Evolutionary conservation across 2,113 vertebrate species (phyloP).

Genomic region (Malurus elegans): DNA sequence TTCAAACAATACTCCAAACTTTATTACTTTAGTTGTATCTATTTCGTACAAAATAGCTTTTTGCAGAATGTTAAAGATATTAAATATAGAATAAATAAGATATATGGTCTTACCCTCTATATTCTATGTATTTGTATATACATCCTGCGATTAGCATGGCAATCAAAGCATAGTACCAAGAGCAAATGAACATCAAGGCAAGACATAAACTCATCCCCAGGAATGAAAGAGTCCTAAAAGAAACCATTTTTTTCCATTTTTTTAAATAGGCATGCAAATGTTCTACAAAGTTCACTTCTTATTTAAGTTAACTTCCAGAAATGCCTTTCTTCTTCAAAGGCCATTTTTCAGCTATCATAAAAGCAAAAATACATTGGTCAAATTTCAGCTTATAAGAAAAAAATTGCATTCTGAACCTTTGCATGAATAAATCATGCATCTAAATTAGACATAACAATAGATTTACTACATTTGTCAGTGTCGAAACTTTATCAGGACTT

Average conservation of each 20-base stretch:
- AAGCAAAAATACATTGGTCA: background rate
- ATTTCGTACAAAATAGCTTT: background rate
- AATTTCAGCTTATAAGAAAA: background rate
- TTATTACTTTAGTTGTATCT: background rate
- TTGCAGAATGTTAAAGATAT: background rate
- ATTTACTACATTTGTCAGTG: background rate
- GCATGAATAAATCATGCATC: background rate
- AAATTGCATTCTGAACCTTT: background rate
- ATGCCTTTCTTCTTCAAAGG: background rate
- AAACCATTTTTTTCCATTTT: slow-evolving; percentile 43
- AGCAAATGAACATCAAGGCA: slow-evolving; percentile 96
- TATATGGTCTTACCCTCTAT: slow-evolving; percentile 85
- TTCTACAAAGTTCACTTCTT: slow-evolving; percentile 19
- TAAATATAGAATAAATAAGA: slow-evolving; percentile 53
- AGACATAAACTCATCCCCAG: slow-evolving; percentile 97
- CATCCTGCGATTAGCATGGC: slow-evolving; percentile 92
- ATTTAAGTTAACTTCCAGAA: background rate
- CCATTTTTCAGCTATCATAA: background rate
- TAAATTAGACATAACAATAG: background rate
- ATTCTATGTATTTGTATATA: slow-evolving; percentile 99
- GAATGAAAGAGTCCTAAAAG: slow-evolving; percentile 90
- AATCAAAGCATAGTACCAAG: slow-evolving; percentile 93
- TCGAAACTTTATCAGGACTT: background rate
- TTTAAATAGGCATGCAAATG: slow-evolving; percentile 29
- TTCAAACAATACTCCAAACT: background rate